Evolutionary conservation across 2,797 vertebrate genomes (phyloP), one percentile per base, ranked within the genome.

Genomic region (Peromyscus nudipes): DNA sequence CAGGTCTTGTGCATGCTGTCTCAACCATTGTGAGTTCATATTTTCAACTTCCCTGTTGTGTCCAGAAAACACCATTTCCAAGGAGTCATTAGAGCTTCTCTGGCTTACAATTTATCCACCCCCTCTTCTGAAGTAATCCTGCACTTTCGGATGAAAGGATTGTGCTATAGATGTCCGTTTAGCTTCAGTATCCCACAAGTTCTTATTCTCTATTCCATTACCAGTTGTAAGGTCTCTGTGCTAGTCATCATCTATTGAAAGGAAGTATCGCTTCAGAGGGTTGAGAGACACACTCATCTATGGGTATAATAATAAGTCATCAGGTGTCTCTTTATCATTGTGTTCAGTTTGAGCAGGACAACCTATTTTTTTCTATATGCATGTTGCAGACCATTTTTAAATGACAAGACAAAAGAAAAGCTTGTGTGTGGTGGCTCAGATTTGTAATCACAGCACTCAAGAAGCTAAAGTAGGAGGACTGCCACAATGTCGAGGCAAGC

Each of bases 371-470:
- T 25, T 25, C 85, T 65, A 64, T 65, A 3, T n/a, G 29, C 60
- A 52, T 57, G n/a, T 94, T 82, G 1, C 40, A 95, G 64, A 31
- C 12, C 80, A 73, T 57, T 93, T 29, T 62, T 82, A 73, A 95
- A 55, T 16, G 12, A n/a, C 29, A 85, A 25, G 85, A 73, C 67
- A 73, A 29, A 19, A 57, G 21, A 57, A 19, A 73, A 31, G 8
- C 49, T 27, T 57, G 16, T 40, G 16, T 40, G 2, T 75, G 25
- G n/a, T 57, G n/a, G 9, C 16, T 60, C 13, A 21, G 21, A 16
- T 75, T 16, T 75, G 37, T 31, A 75, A 73, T 88, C 69, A 57
- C n/a, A 60, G 27, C 37, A 75, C 52, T 60, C 17, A 43, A 40
- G n/a, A 75, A 73, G 16, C 27, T 88, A 37, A 75, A 73, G 52